Conservation (phyloP, 2,888 invertebrate genomes). For the Embidobia sp. region DNA sequence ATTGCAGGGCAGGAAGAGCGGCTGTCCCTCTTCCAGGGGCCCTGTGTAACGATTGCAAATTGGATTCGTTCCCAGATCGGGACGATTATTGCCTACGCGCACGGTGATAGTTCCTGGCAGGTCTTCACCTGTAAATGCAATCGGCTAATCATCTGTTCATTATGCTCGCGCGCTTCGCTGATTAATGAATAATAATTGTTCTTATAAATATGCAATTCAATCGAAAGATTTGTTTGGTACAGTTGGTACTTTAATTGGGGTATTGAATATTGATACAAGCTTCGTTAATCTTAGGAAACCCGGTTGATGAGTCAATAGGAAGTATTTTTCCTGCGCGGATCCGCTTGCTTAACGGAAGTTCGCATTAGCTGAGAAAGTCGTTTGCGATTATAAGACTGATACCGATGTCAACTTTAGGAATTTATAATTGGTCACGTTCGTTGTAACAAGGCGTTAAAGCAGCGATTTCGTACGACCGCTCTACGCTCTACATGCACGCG, state of each 20-base stretch:
- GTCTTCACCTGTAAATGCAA: slow-evolving; percentile 84
- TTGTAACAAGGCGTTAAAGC: slow-evolving; percentile 26
- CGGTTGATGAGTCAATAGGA: too few species aligned
- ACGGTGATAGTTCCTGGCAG: slow-evolving; percentile 93
- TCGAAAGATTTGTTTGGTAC: too few species aligned
- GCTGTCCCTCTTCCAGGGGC: slow-evolving; percentile 93
- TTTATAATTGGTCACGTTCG: slow-evolving; percentile 26
- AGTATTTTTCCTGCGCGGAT: background rate
- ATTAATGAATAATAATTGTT: slow-evolving; percentile 8
- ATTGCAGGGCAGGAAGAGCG: slow-evolving; percentile 95
- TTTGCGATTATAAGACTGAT: background rate
- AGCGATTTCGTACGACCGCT: slow-evolving; percentile 31
- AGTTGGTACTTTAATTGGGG: too few species aligned
- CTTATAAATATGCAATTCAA: background rate
- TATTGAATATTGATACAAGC: too few species aligned
- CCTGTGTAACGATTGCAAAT: slow-evolving; percentile 95
- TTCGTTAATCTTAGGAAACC: too few species aligned
- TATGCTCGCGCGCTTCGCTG: background rate
- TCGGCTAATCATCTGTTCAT: background rate
- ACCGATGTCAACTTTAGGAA: slow-evolving; percentile 3
- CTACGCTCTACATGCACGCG: slow-evolving; percentile 43
- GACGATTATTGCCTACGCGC: slow-evolving; percentile 95
- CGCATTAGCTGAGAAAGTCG: slow-evolving; percentile 15
- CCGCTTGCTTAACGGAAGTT: background rate
- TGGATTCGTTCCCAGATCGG: slow-evolving; percentile 94